Evolutionary conservation across 37 sponge, comb jelly and placozoan genomes (phyloP), one percentile per base, ranked within the genome.

Genomic region (Spongia lamella): DNA sequence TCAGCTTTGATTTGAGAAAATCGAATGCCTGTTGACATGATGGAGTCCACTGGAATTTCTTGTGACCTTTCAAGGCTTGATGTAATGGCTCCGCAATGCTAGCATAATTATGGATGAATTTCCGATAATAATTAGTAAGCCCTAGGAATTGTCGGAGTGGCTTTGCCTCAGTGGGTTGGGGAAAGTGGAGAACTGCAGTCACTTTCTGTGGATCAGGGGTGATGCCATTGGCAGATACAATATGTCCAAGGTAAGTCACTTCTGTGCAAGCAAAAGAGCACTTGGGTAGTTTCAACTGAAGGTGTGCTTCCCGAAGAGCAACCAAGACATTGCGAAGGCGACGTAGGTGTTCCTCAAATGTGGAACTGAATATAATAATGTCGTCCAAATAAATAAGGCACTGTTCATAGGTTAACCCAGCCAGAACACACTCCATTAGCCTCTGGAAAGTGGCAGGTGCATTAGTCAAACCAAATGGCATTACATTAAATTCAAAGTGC

Each of bases 401-500:
- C 26, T 78, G 35, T 31, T 24, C 56, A 5, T 29, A 30, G 6
- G 69, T 70, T 31, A 79, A 55, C 7, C 86, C 79, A 0, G 57
- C 64, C 22, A 76, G 40, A 16, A 83, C 55, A 36, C 47, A 37
- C 51, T 75, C 60, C 66, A 83, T 83, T 68, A 83, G 33, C 25
- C 86, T n/a, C 59, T 86, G 86, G 40, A 73, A 73, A 11, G 61
- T 73, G 19, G 75, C 59, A 35, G 86, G 86, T 61, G 79, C 78
- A 33, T 85, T 85, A 26, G 43, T 53, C 26, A 85, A 55, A n/a
- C 72, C 86, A 53, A 78, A 85, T 1, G 86, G 80, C 86, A 86
- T 86, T 2, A 86, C 86, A 31, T 49, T 40, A 60, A 86, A 86
- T 52, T 86, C 68, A 64, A 61, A 86, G 15, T 67, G 38, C 24